Evolutionary conservation across 2,113 vertebrate genomes (phyloP).

Genomic region (Rhea pennata): DNA sequence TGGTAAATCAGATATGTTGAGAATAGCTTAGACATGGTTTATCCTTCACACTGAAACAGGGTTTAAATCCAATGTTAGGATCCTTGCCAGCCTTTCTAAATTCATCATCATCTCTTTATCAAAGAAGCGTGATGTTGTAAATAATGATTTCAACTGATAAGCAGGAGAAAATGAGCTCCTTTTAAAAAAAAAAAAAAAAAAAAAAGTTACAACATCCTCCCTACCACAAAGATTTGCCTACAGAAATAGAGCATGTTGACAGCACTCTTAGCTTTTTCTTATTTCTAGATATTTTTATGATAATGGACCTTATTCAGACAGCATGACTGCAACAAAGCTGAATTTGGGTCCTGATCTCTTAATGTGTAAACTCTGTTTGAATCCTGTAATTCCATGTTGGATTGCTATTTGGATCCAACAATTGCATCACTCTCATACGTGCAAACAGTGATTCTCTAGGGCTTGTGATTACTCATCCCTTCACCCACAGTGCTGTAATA

Average conservation of each 20-base stretch:
- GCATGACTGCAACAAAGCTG: background rate
- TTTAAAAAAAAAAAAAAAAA: background rate
- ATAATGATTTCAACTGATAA: background rate
- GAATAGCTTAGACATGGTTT: background rate
- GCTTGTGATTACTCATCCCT: conserved; percentile 74
- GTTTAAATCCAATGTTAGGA: background rate
- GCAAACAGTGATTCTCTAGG: conserved; percentile 81
- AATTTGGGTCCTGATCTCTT: conserved; percentile 43
- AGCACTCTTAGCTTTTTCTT: background rate
- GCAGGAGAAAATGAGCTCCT: background rate
- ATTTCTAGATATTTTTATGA: background rate
- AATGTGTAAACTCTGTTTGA: conserved; percentile 60
- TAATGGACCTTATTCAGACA: background rate
- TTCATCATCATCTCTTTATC: background rate
- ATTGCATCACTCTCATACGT: conserved; percentile 83
- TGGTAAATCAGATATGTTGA: background rate
- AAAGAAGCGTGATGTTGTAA: background rate
- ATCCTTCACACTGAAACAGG: background rate
- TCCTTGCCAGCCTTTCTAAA: background rate
- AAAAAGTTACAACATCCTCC: background rate
- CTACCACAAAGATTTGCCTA: background rate
- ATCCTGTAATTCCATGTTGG: conserved; percentile 72
- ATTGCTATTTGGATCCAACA: conserved; percentile 77
- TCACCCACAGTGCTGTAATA: conserved; percentile 74
- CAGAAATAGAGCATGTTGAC: background rate